A percentile compares a stretch with the other conserved stretches of the same genome.
Conservation (phyloP, 2,797 vertebrate genomes). For the Anabas testudineus region DNA sequence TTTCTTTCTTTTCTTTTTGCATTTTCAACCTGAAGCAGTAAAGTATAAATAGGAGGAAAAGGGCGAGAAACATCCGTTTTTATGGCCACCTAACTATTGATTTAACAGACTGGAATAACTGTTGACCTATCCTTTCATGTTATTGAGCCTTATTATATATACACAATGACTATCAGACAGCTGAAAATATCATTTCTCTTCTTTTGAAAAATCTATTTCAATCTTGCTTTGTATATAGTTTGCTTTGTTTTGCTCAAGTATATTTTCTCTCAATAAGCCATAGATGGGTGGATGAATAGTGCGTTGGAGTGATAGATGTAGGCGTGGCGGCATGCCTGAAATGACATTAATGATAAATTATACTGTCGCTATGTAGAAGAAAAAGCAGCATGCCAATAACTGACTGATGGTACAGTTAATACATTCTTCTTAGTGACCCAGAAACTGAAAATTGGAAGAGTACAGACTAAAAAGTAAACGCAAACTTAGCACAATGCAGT, state of each 20-base stretch:
- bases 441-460: not conserved
- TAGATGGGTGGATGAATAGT: not conserved
- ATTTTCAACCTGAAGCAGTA: not conserved
- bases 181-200: not conserved
- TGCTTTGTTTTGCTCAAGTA: not conserved
- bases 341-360: slow-evolving; percentile 24
- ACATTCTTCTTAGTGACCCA: slow-evolving; percentile 10
- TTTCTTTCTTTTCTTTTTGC: not conserved
- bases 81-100: not conserved
- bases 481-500: not conserved
- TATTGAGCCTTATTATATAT: not conserved
- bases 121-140: not conserved
- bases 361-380: not conserved
- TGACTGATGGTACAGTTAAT: slow-evolving; percentile 14
- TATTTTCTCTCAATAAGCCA: not conserved
- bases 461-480: slow-evolving; percentile 21
- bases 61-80: not conserved
- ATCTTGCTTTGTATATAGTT: not conserved
- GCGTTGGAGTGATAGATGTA: not conserved
- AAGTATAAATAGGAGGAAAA: too few relatives aligned
- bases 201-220: not conserved
- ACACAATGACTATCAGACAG: not conserved
- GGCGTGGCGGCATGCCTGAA: not conserved
- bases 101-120: not conserved
- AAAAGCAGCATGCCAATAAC: slow-evolving; percentile 24